Evolutionary conservation across 2,113 vertebrate species (phyloP).

Genomic region (Hylia prasina): DNA sequence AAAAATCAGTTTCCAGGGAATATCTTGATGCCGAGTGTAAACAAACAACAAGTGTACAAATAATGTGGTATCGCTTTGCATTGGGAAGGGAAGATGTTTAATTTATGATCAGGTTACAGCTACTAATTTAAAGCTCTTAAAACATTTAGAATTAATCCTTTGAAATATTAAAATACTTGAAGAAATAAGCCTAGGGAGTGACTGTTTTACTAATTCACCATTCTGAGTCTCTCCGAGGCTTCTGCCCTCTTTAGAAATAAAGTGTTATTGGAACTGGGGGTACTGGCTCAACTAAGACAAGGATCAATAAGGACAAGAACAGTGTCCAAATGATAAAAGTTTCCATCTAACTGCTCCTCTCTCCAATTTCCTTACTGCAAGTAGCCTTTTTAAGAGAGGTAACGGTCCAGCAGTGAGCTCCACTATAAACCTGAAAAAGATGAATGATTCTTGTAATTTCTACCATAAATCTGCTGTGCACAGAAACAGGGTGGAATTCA

Average conservation of each 20-base stretch:
- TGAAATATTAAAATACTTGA: constrained; percentile 64
- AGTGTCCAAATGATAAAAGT: neutral
- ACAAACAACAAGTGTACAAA: constrained; percentile 51
- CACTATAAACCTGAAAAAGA: constrained; percentile 11
- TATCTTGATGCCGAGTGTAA: constrained; percentile 11
- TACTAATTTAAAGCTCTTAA: constrained; percentile 69
- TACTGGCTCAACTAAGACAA: neutral
- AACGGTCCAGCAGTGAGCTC: neutral
- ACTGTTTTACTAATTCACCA: neutral
- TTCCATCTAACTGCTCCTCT: neutral
- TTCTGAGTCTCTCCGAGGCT: neutral
- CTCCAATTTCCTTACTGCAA: neutral
- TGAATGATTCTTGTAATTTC: constrained; percentile 47
- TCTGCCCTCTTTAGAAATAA: neutral
- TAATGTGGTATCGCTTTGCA: neutral
- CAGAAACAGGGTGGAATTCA: neutral
- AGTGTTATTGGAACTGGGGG: neutral
- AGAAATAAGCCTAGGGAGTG: constrained; percentile 21
- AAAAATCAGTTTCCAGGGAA: constrained; percentile 39
- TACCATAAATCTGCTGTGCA: constrained; percentile 9
- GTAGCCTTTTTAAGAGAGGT: neutral
- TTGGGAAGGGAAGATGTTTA: constrained; percentile 1
- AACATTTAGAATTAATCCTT: constrained; percentile 55
- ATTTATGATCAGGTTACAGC: constrained; percentile 60
- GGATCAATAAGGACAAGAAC: neutral